Percentiles rank a stretch among this genome's conserved stretches.
Evolutionary conservation across 2,888 invertebrate genomes (phyloP).

Genomic region (Glaucopsyche alexis): DNA sequence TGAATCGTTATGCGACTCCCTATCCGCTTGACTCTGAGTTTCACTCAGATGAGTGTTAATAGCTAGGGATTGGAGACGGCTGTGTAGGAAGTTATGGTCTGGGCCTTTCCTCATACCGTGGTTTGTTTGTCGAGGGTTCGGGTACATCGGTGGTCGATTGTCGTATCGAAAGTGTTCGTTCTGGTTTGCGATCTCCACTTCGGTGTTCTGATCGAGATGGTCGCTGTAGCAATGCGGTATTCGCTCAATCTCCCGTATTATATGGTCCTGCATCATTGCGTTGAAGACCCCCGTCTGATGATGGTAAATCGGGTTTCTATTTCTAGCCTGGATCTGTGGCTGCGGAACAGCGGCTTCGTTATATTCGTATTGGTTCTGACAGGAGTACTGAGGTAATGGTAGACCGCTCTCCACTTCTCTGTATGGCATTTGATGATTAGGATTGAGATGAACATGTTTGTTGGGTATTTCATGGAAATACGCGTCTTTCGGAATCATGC

Average conservation of each 20-base stretch:
- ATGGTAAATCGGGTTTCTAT: conserved; percentile 68
- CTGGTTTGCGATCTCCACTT: conserved; percentile 72
- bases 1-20: conserved; percentile 89
- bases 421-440: conserved; percentile 58
- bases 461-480: conserved; percentile 82
- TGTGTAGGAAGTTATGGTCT: conserved; percentile 69
- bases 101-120: conserved; percentile 57
- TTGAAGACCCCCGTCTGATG: conserved; percentile 71
- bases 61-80: conserved; percentile 69
- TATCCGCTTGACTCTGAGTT: conserved; percentile 75
- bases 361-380: conserved; percentile 57
- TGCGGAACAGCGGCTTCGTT: conserved; percentile 60
- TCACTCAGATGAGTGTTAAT: conserved; percentile 74
- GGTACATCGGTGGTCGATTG: conserved; percentile 60
- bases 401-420: conserved; percentile 55
- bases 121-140: conserved; percentile 48
- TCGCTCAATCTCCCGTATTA: conserved; percentile 73
- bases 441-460: conserved; percentile 50
- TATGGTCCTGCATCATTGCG: conserved; percentile 78
- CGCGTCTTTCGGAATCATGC: conserved; percentile 80
- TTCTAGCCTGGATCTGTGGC: conserved; percentile 59
- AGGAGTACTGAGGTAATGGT: conserved; percentile 52
- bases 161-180: conserved; percentile 70
- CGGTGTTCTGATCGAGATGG: conserved; percentile 69
- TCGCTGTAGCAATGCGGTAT: conserved; percentile 75